These are phyloP conservation scores for Aplochiton taeniatus DNA, from an alignment of 2,797 vertebrate species.

Conservation along the genomic window DNA sequence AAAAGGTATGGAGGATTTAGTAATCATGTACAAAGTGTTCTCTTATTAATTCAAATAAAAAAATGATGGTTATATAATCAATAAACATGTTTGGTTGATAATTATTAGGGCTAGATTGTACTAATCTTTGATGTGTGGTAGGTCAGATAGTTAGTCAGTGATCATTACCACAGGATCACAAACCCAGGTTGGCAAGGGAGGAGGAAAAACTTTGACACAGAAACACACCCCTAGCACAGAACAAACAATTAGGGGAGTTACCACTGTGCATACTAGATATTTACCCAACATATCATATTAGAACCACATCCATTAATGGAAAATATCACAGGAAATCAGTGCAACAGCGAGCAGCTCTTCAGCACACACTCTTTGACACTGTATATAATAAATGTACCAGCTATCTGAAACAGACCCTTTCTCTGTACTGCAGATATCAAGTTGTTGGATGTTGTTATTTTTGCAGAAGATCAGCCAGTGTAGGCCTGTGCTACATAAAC, in stretches of 20 bases:
- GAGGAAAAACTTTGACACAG: conserved; percentile 28
- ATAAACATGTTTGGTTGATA: conserved; percentile 52
- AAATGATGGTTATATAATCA: no score
- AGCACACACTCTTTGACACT: no score
- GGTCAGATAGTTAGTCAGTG: conserved; percentile 43
- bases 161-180: conserved; percentile 49
- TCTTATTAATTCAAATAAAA: conserved; percentile 12
- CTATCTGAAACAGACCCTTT: no score
- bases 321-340: conserved; percentile 10
- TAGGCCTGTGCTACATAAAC: no score
- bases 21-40: conserved; percentile 26
- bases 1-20: conserved; percentile 34
- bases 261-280: conserved; percentile 20
- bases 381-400: no score
- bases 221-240: conserved; percentile 20
- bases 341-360: no score
- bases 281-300: conserved; percentile 17
- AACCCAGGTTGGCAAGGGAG: background rate
- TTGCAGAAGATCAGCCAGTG: no score
- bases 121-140: conserved; percentile 33
- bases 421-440: no score
- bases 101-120: conserved; percentile 48
- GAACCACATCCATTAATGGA: conserved; percentile 1
- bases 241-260: conserved; percentile 32
- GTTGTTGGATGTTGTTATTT: no score